Evolutionary conservation across 2,797 vertebrate genomes (phyloP), one percentile per base, ranked within the genome.

Genomic region (Momotus momota): DNA sequence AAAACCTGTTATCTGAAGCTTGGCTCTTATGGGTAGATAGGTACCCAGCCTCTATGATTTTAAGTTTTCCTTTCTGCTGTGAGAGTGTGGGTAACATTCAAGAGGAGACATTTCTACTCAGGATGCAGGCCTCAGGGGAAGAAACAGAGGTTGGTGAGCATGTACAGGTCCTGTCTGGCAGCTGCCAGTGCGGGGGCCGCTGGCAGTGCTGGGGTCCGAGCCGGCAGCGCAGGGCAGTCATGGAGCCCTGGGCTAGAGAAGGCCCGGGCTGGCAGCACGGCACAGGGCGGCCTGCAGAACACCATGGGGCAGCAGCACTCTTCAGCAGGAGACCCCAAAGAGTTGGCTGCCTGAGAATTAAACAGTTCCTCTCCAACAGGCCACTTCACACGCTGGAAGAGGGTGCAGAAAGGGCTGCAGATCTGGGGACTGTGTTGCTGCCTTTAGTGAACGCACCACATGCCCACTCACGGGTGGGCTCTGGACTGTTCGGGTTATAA

Each of bases 391-490:
- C 6, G 1, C 57, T 7, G 40, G n/a, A 23, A 69, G 1, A 11
- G 12, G 67, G 33, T 27, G 54, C 54, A 48, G 26, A 12, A 81
- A 41, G 41, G 46, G 48, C 48, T 49, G 61, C 15, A 51, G 43
- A 15, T 21, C 51, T 29, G 38, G 51, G 64, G 58, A 23, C 12
- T 4, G 29, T 6, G 19, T 7, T 35, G n/a, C 10, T 27, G 41
- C 55, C 35, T 40, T 7, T 7, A 29, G 33, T 6, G 43, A 80
- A 57, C 40, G 62, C 49, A n/a, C 8, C 13, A 12, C 6, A 7
- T 15, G 12, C 20, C 70, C 10, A 6, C 31, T 33, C 10, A 10
- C 0, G 0, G 33, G 12, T 6, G 43, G 12, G 41, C 64, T 58
- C 17, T 7, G n/a, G 13, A 10, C 31, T 57, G 4, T 13, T 74